A percentile compares a stretch with the other conserved stretches of the same genome.
Evolutionary conservation across 2,797 vertebrate genomes (phyloP).

Genomic region (Pangasius mekongensis): DNA sequence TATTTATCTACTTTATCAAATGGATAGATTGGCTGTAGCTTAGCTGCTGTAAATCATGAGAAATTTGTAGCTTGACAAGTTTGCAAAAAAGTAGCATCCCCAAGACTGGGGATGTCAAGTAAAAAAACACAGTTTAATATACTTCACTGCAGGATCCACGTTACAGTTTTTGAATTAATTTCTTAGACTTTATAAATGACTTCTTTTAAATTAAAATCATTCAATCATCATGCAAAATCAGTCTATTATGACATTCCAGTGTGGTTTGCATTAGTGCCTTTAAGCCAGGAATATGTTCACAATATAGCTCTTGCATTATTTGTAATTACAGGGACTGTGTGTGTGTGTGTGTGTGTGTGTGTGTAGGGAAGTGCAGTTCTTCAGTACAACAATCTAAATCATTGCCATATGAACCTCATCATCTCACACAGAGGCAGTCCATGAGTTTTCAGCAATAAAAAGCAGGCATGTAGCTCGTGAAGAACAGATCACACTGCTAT

Average conservation of each 20-base stretch:
- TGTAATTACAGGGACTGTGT: constrained; percentile 40
- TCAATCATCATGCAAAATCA: background rate
- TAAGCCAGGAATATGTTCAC: constrained; percentile 23
- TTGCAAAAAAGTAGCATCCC: too few species aligned
- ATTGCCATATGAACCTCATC: constrained; percentile 47
- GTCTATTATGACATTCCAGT: constrained; percentile 11
- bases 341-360: constrained; percentile 28
- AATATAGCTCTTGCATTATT: constrained; percentile 34
- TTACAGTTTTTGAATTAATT: background rate
- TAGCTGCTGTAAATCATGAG: background rate
- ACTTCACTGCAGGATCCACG: background rate
- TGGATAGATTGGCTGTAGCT: background rate
- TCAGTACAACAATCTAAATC: constrained; percentile 38
- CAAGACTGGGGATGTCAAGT: background rate
- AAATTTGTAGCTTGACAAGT: background rate
- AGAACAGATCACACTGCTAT: constrained; percentile 28
- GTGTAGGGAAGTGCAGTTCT: constrained; percentile 22
- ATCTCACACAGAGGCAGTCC: constrained; percentile 21
- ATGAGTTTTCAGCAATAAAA: constrained; percentile 34
- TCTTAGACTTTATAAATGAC: background rate
- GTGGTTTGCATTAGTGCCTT: constrained; percentile 38
- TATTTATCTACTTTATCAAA: background rate
- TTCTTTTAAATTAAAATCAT: background rate
- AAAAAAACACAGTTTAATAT: background rate
- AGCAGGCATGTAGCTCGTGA: constrained; percentile 21